Evolutionary conservation across 1,140 invertebrate genomes (phyloP).

Genomic region (Mesaphorura yosii): DNA sequence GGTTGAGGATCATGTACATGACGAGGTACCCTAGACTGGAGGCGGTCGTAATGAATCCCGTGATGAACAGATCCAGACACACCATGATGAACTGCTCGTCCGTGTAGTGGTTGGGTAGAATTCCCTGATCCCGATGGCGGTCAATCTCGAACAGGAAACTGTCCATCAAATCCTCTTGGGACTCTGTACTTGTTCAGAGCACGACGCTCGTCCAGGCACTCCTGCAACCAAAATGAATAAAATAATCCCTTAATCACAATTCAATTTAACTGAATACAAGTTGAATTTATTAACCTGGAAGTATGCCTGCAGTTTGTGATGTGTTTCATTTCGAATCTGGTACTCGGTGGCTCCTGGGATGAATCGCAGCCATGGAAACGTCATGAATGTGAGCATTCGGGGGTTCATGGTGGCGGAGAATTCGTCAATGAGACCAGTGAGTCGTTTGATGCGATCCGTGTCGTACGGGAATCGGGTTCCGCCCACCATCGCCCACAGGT

Average conservation of each 20-base stretch:
- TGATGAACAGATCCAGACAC: slow-evolving; percentile 41
- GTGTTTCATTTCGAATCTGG: slow-evolving; percentile 2
- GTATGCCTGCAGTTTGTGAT: slow-evolving; percentile 12
- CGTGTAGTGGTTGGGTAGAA: slow-evolving; percentile 14
- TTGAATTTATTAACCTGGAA: slow-evolving; percentile 2
- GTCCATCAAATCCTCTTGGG: slow-evolving; percentile 19
- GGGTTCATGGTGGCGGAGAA: slow-evolving; percentile 14
- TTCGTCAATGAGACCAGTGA: slow-evolving; percentile 11
- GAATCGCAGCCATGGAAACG: slow-evolving; percentile 18
- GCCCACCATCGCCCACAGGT: slow-evolving; percentile 36
- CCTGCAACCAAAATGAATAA: slow-evolving; percentile 2
- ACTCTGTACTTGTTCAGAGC: slow-evolving; percentile 1
- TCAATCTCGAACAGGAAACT: slow-evolving; percentile 19
- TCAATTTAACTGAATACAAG: neutral
- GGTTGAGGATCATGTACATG: slow-evolving; percentile 60
- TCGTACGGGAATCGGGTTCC: slow-evolving; percentile 36
- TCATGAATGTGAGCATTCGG: slow-evolving; percentile 10
- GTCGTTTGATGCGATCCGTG: neutral
- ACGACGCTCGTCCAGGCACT: slow-evolving; percentile 13
- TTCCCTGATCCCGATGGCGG: neutral
- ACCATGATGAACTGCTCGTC: slow-evolving; percentile 22
- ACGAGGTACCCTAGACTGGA: slow-evolving; percentile 65
- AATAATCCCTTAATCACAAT: neutral
- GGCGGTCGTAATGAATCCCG: slow-evolving; percentile 66
- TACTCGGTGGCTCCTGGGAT: slow-evolving; percentile 7